A percentile compares a stretch with the other conserved stretches of the same genome.
phyloP scores from a whole-genome alignment of 2,113 vertebrate genomes.

The Salvelinus alpinus region DNA sequence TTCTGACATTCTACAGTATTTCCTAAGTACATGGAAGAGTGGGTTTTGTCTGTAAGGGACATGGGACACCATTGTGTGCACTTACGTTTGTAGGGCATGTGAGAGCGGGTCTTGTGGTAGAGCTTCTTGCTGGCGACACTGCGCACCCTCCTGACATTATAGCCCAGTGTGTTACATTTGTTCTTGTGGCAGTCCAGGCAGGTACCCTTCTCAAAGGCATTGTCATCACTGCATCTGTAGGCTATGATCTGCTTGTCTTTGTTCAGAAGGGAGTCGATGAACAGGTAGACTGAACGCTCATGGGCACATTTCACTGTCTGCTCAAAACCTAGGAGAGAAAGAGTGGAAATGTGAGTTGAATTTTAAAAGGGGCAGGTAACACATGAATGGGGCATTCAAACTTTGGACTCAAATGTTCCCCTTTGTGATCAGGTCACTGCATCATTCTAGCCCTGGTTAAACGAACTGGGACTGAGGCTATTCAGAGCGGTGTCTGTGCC shows the following conservation, averaged over 20 bases:
- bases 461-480: background rate
- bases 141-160: conserved; percentile 75
- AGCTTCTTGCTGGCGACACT: conserved; percentile 72
- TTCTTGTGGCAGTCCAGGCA: conserved; percentile 87
- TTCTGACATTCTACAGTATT: too few species aligned
- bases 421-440: background rate
- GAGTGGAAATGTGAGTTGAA: background rate
- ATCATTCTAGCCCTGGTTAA: background rate
- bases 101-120: conserved; percentile 82
- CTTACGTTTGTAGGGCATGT: conserved; percentile 89
- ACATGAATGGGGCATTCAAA: background rate
- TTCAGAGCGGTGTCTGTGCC: background rate
- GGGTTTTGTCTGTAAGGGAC: background rate
- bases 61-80: background rate
- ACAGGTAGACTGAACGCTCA: conserved; percentile 90
- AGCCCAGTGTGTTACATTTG: conserved; percentile 89
- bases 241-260: conserved; percentile 79
- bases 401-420: background rate
- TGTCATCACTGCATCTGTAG: conserved; percentile 84
- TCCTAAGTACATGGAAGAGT: background rate
- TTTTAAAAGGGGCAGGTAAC: background rate
- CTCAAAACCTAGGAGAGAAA: conserved; percentile 76
- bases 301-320: conserved; percentile 93
- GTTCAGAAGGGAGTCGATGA: conserved; percentile 89
- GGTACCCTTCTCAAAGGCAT: conserved; percentile 83